phyloP scores from a whole-genome alignment of 2,888 invertebrate species.

The Tetranychus truncatus region DNA sequence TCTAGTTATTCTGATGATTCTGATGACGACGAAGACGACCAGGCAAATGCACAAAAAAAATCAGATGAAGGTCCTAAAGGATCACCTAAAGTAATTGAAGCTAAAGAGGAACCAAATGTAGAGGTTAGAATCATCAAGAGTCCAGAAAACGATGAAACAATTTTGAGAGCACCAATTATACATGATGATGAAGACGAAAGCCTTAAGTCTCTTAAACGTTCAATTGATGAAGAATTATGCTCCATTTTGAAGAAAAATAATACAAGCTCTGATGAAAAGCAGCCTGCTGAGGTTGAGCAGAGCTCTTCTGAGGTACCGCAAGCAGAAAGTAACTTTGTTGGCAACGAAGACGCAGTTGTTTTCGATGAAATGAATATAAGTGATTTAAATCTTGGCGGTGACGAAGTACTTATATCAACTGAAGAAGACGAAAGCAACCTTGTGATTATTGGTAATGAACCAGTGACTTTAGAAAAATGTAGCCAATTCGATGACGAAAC shows the following conservation, averaged over 20 bases:
- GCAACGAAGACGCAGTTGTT: background rate
- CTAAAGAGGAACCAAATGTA: background rate
- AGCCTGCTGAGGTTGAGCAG: background rate
- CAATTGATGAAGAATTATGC: background rate
- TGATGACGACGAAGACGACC: background rate
- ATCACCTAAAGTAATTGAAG: background rate
- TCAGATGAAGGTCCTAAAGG: background rate
- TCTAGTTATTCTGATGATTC: background rate
- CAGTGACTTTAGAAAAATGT: background rate
- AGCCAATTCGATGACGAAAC: slow-evolving; percentile 7
- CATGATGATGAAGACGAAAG: no score
- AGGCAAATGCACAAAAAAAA: background rate
- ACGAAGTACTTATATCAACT: background rate
- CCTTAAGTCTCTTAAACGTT: no score
- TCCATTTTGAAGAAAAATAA: background rate
- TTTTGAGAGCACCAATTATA: background rate
- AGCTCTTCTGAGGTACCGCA: background rate
- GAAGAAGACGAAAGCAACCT: background rate
- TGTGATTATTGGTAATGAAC: background rate
- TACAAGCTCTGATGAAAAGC: background rate
- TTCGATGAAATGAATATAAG: background rate
- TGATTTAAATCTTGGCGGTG: background rate
- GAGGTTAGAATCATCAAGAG: background rate
- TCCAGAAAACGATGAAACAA: background rate
- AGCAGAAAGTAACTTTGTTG: background rate